Evolutionary conservation across 2,113 vertebrate genomes (phyloP).

Genomic region (Pituophis catenifer): DNA sequence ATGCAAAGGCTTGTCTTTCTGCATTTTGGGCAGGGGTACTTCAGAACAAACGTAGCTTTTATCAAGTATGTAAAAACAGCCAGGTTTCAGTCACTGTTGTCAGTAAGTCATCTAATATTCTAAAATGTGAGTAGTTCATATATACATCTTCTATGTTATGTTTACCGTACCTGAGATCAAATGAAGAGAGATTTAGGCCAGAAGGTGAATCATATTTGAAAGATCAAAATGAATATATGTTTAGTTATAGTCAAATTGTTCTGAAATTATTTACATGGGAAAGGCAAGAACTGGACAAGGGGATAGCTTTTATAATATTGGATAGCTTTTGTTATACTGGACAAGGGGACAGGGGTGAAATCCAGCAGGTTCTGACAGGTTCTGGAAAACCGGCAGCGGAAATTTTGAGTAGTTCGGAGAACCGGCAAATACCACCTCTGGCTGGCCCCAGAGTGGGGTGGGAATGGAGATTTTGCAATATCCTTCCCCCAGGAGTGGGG

Average conservation of each 20-base stretch:
- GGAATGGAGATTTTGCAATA: too few species aligned
- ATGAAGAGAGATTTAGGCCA: neutral
- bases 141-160: neutral
- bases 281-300: neutral
- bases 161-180: neutral
- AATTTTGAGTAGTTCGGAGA: too few species aligned
- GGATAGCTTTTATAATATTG: neutral
- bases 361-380: too few species aligned
- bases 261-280: neutral
- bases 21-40: neutral
- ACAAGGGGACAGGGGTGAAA: neutral
- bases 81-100: neutral
- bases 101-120: neutral
- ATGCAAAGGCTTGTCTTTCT: neutral
- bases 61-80: neutral
- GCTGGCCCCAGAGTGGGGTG: too few species aligned
- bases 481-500: too few species aligned
- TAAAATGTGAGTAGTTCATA: neutral
- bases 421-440: too few species aligned
- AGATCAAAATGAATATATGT: neutral
- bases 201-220: neutral
- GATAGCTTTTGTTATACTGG: neutral
- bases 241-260: neutral
- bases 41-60: neutral
- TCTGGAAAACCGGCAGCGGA: too few species aligned